Base-by-base conservation (phyloP, 2,888 invertebrate species). In the Alcis repandata region DNA sequence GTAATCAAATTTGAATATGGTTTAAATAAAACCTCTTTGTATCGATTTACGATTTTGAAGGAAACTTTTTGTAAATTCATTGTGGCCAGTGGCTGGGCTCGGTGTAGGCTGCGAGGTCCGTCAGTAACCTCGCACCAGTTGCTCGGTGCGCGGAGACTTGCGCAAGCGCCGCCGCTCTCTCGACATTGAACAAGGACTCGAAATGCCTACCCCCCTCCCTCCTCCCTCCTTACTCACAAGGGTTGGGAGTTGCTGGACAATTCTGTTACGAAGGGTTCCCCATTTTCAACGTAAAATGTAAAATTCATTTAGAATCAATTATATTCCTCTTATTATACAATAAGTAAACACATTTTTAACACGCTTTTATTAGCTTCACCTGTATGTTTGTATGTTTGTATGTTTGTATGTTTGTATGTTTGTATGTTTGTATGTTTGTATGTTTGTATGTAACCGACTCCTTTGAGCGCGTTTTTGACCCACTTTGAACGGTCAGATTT, bases 121-220 rank as follows among this genome's bases (percentile, higher is more conserved):
- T 72, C 58, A 63, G 71, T 89, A 92, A 89, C 92, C 92, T 92
- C 91, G 92, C 92, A 92, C 91, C 87, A 91, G 84, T 91, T 82
- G 80, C 81, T 78, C 79, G 79, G 72, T 70, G 72, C 71, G 77
- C 76, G 72, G 67, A 56, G 22, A 52, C 45, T 85, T 85, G 83
- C 84, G 84, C 79, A 84, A 84, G 76, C 79, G 77, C 77, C 63
- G 58, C 59, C 92, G 83, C 76, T 92, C 92, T 92, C 92, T 92
- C 89, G 92, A 85, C 92, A 92, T 91, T 92, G 92, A 87, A 83
- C 84, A 78, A 82, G 85, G 84, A 85, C 85, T 79, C 82, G 78
- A 60, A 76, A 77, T 56, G 41, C 15, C 36, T 57, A 52, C 27
- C 40, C 6, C 27, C 27, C 27, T 57, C 60, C 67, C 69, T 71